Base-by-base conservation (phyloP, 2,113 vertebrate species). In the Microtus oregoni region DNA sequence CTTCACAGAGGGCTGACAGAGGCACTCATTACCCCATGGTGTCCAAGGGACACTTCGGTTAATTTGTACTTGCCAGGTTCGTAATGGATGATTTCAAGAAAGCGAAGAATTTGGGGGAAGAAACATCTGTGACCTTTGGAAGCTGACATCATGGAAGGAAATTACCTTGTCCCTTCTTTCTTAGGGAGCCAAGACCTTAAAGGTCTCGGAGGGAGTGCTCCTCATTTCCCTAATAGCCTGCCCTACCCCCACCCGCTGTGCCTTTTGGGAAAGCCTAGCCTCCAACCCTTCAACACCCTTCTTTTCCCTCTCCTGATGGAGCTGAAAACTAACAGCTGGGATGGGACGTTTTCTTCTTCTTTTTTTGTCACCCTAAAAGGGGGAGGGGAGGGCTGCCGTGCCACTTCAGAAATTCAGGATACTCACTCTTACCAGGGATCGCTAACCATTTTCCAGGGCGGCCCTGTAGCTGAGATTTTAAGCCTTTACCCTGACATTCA, bases 81-180 rank as follows among this genome's bases (percentile, higher is more conserved):
- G 41, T 77, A 90, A 95, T 63, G 89, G 88, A 68, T 93, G 88
- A 93, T 92, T 90, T 67, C 75, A 97, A 85, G 93, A 89, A 92
- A 96, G 87, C 41, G 67, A 85, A 85, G 72, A 68, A 90, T 94
- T 85, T 67, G 17, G 76, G 72, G 85, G 12, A 87, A 72, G 94
- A 91, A 96, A 90, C 77, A 95, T 86, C 65, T 63, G 82, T 98
- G 97, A 97, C 96, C 96, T 98, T 97, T 97, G 90, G 92, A 94
- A 93, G 78, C 86, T 94, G 94, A 94, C 96, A 94, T 93, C 92
- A 32, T 9, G 65, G 92, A 82, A 96, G 65, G 61, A 97, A 95
- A 96, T 95, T 47, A 86, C 50, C 65, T 30, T 94, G 93, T 92
- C 94, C 92, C 79, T 86, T 83, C 92, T 94, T 75, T 85, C 67